Base-by-base conservation (phyloP, 2,888 invertebrate species). In the Eulithis prunata region DNA sequence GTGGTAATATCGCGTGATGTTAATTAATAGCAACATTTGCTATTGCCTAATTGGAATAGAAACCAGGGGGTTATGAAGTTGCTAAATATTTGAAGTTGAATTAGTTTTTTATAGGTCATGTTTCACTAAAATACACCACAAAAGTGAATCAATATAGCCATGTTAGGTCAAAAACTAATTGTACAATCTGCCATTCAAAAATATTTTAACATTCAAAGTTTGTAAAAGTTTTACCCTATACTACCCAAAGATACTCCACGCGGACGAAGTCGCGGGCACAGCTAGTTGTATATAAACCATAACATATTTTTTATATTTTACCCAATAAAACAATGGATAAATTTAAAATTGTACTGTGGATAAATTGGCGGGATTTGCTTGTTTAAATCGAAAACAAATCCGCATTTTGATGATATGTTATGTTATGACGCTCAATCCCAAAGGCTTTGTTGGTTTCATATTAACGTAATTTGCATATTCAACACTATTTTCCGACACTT, bases 401-500 rank as follows among this genome's bases (percentile, higher is more conserved):
- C 36, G 53, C 41, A 56, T 60, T 60, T 58, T 64, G 45, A 53
- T 64, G 51, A 21, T 32, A 53, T 64, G 21, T 21, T 21, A 64
- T 64, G 57, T 59, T 62, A 56, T 52, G 66, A 69, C 55, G 57
- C 64, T 51, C 64, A 73, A 68, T 71, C 74, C 73, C 73, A 53
- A 64, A 62, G 64, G 73, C 68, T 66, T 66, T 43, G 61, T 47
- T 56, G 64, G 70, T 69, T 75, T 72, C 74, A 72, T 75, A 79
- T 79, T 76, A 76, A 78, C 73, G 69, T 76, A 75, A 83, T 80
- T 74, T 76, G 69, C 78, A 82, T 82, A 79, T 77, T 76, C 72
- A 70, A 69, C 70, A 76, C 73, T 72, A 78, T 80, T 80, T 79
- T 79, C 65, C 75, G 70, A 75, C 71, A 71, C 77, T 78, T 77